These are phyloP conservation scores for Illadopsis cleaveri DNA, from an alignment of 2,113 vertebrate species.

Conservation along the genomic window DNA sequence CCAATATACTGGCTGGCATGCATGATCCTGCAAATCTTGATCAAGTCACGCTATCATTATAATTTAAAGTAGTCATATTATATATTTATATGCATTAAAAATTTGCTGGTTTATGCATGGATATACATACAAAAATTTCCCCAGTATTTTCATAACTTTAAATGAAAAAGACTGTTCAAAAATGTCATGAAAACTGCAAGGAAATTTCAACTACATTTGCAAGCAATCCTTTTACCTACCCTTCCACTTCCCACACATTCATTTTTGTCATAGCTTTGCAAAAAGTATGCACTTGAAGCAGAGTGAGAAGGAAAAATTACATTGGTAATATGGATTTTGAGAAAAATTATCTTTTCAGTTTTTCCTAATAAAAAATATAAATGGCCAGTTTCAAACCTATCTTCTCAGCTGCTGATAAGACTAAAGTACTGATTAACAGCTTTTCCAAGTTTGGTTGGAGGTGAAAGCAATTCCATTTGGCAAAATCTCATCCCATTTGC, in stretches of 20 bases:
- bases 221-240: background rate
- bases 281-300: constrained; percentile 18
- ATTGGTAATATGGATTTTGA: constrained; percentile 66
- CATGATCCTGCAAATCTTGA: background rate
- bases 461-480: constrained; percentile 72
- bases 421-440: constrained; percentile 75
- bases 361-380: constrained; percentile 68
- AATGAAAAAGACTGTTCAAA: background rate
- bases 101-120: background rate
- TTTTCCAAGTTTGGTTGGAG: constrained; percentile 66
- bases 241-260: background rate
- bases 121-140: background rate
- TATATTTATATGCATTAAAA: background rate
- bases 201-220: background rate
- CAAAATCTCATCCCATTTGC: constrained; percentile 70
- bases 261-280: constrained; percentile 19
- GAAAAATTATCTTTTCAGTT: constrained; percentile 66
- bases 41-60: background rate
- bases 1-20: background rate
- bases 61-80: background rate
- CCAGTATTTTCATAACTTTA: background rate
- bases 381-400: constrained; percentile 45
- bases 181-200: background rate
- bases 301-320: constrained; percentile 2
- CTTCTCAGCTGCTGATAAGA: constrained; percentile 70